These are phyloP conservation scores for Porites rus DNA, from an alignment of 92 coral and sea anemone genomes.

Conservation along the genomic window DNA sequence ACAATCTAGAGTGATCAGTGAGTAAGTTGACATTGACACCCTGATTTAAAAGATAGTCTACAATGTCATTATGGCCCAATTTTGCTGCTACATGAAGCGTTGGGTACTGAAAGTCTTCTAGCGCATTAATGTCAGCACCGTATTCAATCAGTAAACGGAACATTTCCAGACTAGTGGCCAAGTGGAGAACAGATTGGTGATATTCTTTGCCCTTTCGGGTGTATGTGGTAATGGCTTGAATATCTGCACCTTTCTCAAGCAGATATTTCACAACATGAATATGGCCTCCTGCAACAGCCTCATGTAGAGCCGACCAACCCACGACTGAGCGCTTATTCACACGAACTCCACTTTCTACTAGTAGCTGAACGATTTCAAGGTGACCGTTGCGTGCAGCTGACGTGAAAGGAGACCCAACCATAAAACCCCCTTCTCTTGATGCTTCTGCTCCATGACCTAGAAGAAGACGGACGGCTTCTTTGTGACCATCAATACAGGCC, in stretches of 20 bases:
- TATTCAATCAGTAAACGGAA: conserved; percentile 29
- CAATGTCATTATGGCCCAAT: too few species aligned
- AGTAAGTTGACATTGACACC: too few species aligned
- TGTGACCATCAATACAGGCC: conserved; percentile 50
- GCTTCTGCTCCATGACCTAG: conserved; percentile 51
- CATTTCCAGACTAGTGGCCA: conserved; percentile 28
- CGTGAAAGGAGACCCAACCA: conserved; percentile 41
- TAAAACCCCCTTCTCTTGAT: conserved; percentile 1
- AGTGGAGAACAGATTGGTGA: background rate
- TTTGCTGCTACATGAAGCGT: too few species aligned
- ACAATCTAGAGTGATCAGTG: too few species aligned
- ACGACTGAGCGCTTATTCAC: background rate
- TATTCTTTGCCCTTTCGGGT: too few species aligned
- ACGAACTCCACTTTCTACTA: too few species aligned
- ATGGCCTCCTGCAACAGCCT: conserved; percentile 69
- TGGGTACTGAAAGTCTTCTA: too few species aligned
- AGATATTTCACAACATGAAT: conserved; percentile 62
- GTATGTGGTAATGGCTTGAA: background rate
- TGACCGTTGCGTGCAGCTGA: conserved; percentile 48
- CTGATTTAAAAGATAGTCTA: too few species aligned
- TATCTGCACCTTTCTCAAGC: conserved; percentile 11
- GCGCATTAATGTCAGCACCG: too few species aligned
- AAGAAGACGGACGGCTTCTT: conserved; percentile 53
- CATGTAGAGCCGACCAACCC: conserved; percentile 80
- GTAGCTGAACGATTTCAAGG: background rate